Evolutionary conservation across 2,797 vertebrate species (phyloP).

Genomic region (Fistularia tabacaria): DNA sequence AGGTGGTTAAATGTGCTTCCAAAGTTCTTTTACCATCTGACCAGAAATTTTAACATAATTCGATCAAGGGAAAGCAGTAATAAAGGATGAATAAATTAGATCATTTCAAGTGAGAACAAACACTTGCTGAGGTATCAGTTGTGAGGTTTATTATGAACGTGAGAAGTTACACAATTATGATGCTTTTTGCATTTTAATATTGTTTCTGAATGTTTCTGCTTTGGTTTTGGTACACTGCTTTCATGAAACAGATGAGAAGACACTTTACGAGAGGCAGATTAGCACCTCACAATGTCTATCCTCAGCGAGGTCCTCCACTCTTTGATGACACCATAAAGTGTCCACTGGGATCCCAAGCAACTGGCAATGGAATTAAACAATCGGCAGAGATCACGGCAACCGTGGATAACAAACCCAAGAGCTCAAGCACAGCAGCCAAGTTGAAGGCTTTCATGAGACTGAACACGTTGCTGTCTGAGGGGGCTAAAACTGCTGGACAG

Average conservation of each 20-base stretch:
- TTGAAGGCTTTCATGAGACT: conserved; percentile 72
- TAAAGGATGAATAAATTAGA: no score
- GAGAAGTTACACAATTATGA: no score
- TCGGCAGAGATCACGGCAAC: background rate
- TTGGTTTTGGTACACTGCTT: conserved; percentile 47
- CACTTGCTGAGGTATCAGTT: no score
- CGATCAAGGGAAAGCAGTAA: no score
- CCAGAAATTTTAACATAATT: no score
- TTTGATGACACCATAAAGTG: conserved; percentile 51
- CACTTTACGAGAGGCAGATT: conserved; percentile 62
- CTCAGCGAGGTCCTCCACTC: conserved; percentile 37
- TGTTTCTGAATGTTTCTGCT: conserved; percentile 5
- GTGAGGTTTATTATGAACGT: no score
- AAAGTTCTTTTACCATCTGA: no score
- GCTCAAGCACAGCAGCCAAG: conserved; percentile 52
- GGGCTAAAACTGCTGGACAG: conserved; percentile 42
- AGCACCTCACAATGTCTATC: conserved; percentile 36
- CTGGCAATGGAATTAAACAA: conserved; percentile 21
- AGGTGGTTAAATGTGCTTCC: no score
- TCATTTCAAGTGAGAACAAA: no score
- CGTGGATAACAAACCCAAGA: conserved; percentile 22
- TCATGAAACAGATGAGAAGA: conserved; percentile 73
- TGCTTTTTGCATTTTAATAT: conserved; percentile 1
- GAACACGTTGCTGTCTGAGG: conserved; percentile 59
- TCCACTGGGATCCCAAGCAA: conserved; percentile 41